Percentiles rank a stretch among this genome's conserved stretches.
Evolutionary conservation across 2,888 invertebrate species (phyloP).

Genomic region (Crossocerus cetratus): DNA sequence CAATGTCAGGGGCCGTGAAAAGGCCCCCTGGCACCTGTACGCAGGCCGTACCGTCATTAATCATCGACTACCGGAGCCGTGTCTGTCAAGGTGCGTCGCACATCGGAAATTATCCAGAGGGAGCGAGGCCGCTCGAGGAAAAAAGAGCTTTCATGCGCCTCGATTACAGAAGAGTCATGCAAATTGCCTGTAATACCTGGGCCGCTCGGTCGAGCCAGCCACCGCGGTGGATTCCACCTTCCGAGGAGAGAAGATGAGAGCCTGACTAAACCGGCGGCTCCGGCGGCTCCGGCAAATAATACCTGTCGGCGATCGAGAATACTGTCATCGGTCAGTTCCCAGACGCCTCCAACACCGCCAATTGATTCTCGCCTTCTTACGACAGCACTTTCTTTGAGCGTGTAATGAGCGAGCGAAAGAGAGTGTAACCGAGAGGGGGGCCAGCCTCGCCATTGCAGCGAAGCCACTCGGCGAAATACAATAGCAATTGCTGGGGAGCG

Average conservation of each 20-base stretch:
- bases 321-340: neutral
- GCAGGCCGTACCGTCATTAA: constrained; percentile 40
- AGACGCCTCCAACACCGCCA: neutral
- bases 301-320: neutral
- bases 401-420: constrained; percentile 14
- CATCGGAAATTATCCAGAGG: constrained; percentile 40
- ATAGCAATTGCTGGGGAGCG: constrained; percentile 8
- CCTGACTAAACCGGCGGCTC: neutral
- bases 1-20: too few species aligned
- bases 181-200: constrained; percentile 31
- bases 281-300: neutral
- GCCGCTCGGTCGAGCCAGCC: constrained; percentile 27
- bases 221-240: constrained; percentile 34
- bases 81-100: constrained; percentile 34
- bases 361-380: constrained; percentile 25
- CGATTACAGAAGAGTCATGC: constrained; percentile 28
- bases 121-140: neutral
- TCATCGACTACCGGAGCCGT: constrained; percentile 40
- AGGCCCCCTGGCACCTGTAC: constrained; percentile 45
- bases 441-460: neutral
- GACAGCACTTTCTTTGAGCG: neutral
- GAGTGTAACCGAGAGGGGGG: constrained; percentile 26
- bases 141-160: constrained; percentile 1
- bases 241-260: neutral
- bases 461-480: constrained; percentile 1